These are phyloP conservation scores for Ivindomyrus marchei DNA, from an alignment of 2,113 vertebrate species.

Conservation along the genomic window DNA sequence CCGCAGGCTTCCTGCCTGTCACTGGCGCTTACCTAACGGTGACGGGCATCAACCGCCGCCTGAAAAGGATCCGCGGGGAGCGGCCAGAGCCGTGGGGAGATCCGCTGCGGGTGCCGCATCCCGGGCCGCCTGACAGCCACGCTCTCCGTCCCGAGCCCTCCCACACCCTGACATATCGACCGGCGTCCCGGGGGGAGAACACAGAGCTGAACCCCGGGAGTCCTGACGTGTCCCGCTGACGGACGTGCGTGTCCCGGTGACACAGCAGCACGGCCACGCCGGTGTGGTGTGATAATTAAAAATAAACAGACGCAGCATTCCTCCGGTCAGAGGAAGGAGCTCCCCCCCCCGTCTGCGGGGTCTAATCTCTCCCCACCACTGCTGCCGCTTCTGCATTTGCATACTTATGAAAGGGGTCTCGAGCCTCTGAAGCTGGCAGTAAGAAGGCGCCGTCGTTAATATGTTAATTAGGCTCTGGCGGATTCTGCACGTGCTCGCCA, in stretches of 20 bases:
- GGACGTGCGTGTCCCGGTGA: neutral
- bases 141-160: neutral
- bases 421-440: slow-evolving; percentile 6
- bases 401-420: slow-evolving; percentile 17
- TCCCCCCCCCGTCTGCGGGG: neutral
- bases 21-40: neutral
- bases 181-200: neutral
- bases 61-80: neutral
- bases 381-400: slow-evolving; percentile 5
- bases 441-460: slow-evolving; percentile 9
- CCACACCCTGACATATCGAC: slow-evolving; percentile 1
- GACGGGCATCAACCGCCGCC: neutral
- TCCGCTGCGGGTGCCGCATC: neutral
- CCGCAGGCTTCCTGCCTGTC: neutral
- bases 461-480: slow-evolving; percentile 20
- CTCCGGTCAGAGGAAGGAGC: neutral
- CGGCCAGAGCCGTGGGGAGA: neutral
- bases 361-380: neutral
- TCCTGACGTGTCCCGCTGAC: neutral
- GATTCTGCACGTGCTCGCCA: neutral
- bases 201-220: neutral
- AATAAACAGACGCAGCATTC: neutral
- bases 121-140: neutral
- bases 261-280: neutral
- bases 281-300: neutral